Percentiles rank a stretch among this genome's conserved stretches.
Evolutionary conservation across 2,797 vertebrate genomes (phyloP).

Genomic region (Eutrigla gurnardus): DNA sequence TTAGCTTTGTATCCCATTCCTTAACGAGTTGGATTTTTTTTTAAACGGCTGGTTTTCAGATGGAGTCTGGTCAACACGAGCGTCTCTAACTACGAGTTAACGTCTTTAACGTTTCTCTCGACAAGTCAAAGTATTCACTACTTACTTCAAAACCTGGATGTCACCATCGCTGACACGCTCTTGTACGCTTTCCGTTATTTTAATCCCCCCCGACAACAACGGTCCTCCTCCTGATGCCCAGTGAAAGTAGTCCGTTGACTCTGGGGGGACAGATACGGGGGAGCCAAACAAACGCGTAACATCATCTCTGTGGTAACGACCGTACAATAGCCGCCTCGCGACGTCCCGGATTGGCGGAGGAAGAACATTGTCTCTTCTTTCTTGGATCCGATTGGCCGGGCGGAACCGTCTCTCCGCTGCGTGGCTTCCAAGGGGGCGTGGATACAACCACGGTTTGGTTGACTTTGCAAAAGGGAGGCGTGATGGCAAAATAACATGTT

Average conservation of each 20-base stretch:
- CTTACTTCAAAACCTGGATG: conserved; percentile 46
- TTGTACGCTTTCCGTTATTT: neutral
- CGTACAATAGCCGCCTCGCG: conserved; percentile 34
- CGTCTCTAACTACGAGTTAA: conserved; percentile 1
- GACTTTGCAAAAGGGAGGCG: conserved; percentile 57
- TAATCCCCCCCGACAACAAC: neutral
- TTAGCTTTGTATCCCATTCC: too few species aligned
- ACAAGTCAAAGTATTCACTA: neutral
- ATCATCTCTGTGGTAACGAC: conserved; percentile 73
- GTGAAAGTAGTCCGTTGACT: conserved; percentile 46
- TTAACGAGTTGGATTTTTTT: too few species aligned
- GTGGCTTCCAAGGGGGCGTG: conserved; percentile 28
- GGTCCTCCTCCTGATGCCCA: conserved; percentile 3
- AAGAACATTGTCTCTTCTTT: accelerated
- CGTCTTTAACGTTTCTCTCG: neutral
- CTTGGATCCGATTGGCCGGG: conserved; percentile 57
- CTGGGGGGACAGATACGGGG: conserved; percentile 34
- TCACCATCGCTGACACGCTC: conserved; percentile 21
- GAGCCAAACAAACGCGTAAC: conserved; percentile 60
- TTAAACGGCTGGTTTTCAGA: conserved; percentile 10
- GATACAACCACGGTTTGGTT: conserved; percentile 73
- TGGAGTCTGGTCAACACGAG: conserved; percentile 6
- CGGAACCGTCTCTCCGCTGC: accelerated
- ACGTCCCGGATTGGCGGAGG: conserved; percentile 62
- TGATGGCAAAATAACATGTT: conserved; percentile 12